Conservation (phyloP, 2,888 invertebrate genomes). For the Elysia crispata region DNA sequence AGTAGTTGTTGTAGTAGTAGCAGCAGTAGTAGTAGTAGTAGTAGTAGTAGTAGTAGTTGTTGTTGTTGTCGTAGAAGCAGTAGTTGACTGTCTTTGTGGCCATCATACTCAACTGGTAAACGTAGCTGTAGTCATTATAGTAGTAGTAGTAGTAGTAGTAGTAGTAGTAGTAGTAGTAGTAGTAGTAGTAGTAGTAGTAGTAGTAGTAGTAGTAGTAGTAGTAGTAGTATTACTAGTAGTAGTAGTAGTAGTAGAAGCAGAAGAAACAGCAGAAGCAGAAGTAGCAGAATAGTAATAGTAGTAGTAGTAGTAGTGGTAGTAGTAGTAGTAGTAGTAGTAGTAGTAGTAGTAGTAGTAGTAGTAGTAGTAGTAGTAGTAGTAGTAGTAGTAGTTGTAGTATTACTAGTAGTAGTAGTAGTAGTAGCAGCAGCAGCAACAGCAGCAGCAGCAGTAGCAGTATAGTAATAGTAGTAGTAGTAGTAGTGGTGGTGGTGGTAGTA, state of each 20-base stretch:
- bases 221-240: no score
- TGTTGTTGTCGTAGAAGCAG: no score
- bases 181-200: slow-evolving; percentile 24
- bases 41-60: no score
- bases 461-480: slow-evolving; percentile 17
- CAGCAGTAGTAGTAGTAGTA: no score
- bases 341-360: slow-evolving; percentile 27
- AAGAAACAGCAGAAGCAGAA: no score
- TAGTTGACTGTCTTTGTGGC: slow-evolving; percentile 16
- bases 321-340: slow-evolving; percentile 14
- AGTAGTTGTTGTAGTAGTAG: no score
- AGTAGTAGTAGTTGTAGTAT: slow-evolving; percentile 24
- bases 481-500: slow-evolving; percentile 11
- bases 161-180: slow-evolving; percentile 21
- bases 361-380: slow-evolving; percentile 22
- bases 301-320: slow-evolving; percentile 7
- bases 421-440: background rate
- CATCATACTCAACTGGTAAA: no score
- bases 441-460: background rate
- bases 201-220: slow-evolving; percentile 20
- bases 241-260: no score
- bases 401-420: slow-evolving; percentile 15
- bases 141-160: slow-evolving; percentile 15
- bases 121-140: slow-evolving; percentile 12
- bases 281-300: no score